Base-by-base conservation (phyloP, 2,113 vertebrate genomes). In the Tapirus terrestris region DNA sequence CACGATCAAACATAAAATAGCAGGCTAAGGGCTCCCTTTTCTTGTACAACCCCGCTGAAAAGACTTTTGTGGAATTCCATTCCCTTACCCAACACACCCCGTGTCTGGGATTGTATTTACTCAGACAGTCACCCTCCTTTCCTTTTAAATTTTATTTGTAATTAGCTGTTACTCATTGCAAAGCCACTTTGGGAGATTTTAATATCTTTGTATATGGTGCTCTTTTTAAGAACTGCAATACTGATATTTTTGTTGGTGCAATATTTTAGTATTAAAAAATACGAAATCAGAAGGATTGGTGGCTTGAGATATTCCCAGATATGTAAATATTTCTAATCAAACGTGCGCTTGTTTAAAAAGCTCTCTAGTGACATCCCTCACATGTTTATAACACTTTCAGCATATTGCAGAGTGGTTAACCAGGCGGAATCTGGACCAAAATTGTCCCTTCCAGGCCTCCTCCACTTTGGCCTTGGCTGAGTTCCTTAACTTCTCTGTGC, bases 341-440 rank as follows among this genome's bases (percentile, higher is more conserved):
- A 67, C 2, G 48, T 27, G 33, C 12, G 2, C 61, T 7, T 21
- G 17, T 80, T 92, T 73, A 12, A 51, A 87, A 88, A 20, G 27
- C 12, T 13, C 61, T 84, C 70, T 27, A 43, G n/a, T 18, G 39
- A 51, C 2, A 0, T 18, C 36, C 27, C 18, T 25, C 6, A 1
- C 4, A 17, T 18, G 17, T 51, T 67, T 11, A 13, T 67, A 80
- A 56, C 5, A 8, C 58, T 85, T n/a, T 51, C 33, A 0, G 2
- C 0, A 18, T n/a, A 8, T 0, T 23, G 31, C 13, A 2, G 0
- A 1, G 51, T n/a, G 33, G 29, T n/a, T 36, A 8, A 58, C 89
- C 58, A 36, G 61, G 85, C 11, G 25, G 53, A 43, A 58, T 73
- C 27, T 0, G 0, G 53, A 60, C 23, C 0, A 2, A 0, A 53